These are phyloP conservation scores for Oriolus oriolus DNA, from an alignment of 2,113 vertebrate genomes.

Conservation along the genomic window DNA sequence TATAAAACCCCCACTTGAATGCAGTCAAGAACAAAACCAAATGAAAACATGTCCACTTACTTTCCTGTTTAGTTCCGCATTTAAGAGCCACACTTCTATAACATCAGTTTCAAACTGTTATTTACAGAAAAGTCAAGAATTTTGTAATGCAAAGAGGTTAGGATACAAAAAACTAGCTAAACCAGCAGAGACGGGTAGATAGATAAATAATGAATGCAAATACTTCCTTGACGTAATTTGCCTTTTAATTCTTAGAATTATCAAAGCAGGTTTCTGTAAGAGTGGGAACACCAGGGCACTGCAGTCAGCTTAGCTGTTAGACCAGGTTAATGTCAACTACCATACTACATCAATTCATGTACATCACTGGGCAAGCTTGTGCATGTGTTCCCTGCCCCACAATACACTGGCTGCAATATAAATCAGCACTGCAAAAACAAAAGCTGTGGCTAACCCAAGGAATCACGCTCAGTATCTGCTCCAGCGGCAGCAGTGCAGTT, in stretches of 20 bases:
- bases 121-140: background rate
- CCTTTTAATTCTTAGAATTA: background rate
- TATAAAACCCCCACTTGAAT: accelerated
- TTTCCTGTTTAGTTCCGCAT: background rate
- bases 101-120: background rate
- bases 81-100: background rate
- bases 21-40: background rate
- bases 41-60: background rate
- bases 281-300: background rate
- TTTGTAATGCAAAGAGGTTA: background rate
- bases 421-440: background rate
- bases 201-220: background rate
- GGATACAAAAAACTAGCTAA: background rate
- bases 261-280: background rate
- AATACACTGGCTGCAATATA: background rate
- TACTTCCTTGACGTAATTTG: background rate
- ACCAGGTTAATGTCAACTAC: background rate
- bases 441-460: background rate
- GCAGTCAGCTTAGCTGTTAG: background rate
- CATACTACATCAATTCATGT: no score
- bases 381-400: background rate
- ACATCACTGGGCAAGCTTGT: background rate
- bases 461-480: background rate
- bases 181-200: background rate
- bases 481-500: background rate